phyloP scores from a whole-genome alignment of 2,113 vertebrate species.

The Rattus norvegicus region GRCr8 NC_086025.1:119137501-119138000 shows the following conservation, averaged over 20 bases:
- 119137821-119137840: neutral
- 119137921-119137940: neutral
- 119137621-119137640: neutral
- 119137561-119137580: rapidly evolving
- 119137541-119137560: neutral
- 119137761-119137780: neutral
- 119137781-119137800: neutral
- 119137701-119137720: neutral
- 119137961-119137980: neutral
- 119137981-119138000: no score
- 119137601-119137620: neutral
- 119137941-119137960: neutral
- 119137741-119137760: neutral
- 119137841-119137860: rapidly evolving
- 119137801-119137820: neutral
- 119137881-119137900: neutral
- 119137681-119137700: neutral
- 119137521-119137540: rapidly evolving
- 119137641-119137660: neutral
- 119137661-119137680: neutral
- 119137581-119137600: neutral
- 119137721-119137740: neutral
- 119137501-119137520: rapidly evolving
- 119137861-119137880: neutral
- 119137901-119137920: neutral